Conservation (phyloP, 2,113 vertebrate genomes). For the Equus quagga region DNA sequence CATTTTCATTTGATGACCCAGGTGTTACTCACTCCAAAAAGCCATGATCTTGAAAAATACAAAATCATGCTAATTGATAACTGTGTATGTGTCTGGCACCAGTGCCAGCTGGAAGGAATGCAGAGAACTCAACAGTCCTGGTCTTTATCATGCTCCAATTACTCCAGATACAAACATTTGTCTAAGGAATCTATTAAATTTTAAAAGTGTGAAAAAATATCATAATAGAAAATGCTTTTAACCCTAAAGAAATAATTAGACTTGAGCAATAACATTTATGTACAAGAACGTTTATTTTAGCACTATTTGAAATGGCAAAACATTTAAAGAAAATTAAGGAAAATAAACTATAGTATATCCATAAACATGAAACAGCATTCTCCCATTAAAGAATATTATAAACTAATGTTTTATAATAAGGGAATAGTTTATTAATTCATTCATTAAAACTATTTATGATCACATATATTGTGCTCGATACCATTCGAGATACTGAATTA, state of each 20-base stretch:
- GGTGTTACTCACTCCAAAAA: neutral
- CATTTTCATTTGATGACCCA: constrained; percentile 9
- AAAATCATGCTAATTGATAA: neutral
- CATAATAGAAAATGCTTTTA: neutral
- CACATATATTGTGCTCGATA: neutral
- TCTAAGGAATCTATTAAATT: neutral
- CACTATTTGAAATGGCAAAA: neutral
- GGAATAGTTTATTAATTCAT: neutral
- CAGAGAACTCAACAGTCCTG: neutral
- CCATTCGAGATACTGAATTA: neutral
- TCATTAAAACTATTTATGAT: neutral
- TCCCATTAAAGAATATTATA: neutral
- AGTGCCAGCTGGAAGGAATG: neutral
- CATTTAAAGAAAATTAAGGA: neutral
- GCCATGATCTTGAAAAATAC: neutral
- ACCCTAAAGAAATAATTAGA: neutral
- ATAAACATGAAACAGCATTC: neutral
- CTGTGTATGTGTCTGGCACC: neutral
- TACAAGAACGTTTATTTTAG: neutral
- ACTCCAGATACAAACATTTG: neutral
- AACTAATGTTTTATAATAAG: neutral
- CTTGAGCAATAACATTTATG: neutral
- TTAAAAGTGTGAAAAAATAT: neutral
- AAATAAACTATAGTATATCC: neutral
- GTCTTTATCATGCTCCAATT: neutral